phyloP scores from a whole-genome alignment of 2,888 invertebrate species.

The Meganola albula region DNA sequence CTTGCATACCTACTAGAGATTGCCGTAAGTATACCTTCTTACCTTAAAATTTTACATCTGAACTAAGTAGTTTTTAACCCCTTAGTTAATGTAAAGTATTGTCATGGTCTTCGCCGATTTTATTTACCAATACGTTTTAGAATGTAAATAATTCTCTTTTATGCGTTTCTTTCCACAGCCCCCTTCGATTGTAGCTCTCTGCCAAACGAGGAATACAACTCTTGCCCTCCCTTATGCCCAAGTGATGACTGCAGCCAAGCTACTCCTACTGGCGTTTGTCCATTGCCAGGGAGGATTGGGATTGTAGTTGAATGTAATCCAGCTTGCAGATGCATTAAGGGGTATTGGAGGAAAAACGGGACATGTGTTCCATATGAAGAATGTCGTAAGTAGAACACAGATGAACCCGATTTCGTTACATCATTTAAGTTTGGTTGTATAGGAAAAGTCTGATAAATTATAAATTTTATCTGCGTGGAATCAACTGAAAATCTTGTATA shows the following conservation, averaged over 20 bases:
- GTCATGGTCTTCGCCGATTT: too few species aligned
- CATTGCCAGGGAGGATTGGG: slow-evolving; percentile 26
- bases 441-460: too few species aligned
- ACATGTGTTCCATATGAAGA: slow-evolving; percentile 37
- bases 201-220: slow-evolving; percentile 32
- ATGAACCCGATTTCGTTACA: too few species aligned
- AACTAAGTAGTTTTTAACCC: too few species aligned
- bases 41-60: too few species aligned
- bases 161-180: slow-evolving; percentile 24
- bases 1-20: slow-evolving; percentile 30
- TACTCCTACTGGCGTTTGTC: slow-evolving; percentile 32
- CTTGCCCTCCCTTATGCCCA: slow-evolving; percentile 41
- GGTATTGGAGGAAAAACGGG: slow-evolving; percentile 36
- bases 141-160: too few species aligned
- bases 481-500: too few species aligned
- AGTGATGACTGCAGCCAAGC: slow-evolving; percentile 36
- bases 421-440: too few species aligned
- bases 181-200: slow-evolving; percentile 32
- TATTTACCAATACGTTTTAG: too few species aligned
- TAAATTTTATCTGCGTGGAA: too few species aligned
- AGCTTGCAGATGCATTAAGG: slow-evolving; percentile 35
- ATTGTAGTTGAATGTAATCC: slow-evolving; percentile 32
- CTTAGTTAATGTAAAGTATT: too few species aligned
- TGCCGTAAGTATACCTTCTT: slow-evolving; percentile 44
- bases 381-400: slow-evolving; percentile 43